Evolutionary conservation across 53 echinoderm and acorn worm genomes (phyloP).

Genomic region (Stichopus horrens): DNA sequence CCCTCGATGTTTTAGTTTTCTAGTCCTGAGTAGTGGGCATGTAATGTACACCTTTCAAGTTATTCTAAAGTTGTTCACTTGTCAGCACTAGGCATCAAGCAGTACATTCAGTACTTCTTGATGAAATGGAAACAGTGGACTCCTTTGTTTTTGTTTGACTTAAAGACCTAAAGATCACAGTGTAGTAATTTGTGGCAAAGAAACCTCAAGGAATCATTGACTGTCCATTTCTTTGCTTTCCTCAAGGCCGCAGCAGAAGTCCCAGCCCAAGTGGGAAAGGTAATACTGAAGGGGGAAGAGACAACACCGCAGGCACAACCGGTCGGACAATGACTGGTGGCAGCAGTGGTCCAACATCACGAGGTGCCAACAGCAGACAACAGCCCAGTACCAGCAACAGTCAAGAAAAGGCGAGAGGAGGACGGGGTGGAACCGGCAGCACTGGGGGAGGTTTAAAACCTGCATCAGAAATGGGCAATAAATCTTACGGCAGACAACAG

Average conservation of each 20-base stretch:
- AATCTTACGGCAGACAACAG: conserved; percentile 26
- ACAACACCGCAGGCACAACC: not conserved
- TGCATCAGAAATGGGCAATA: not conserved
- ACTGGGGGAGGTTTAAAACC: conserved; percentile 6
- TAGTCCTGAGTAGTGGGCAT: too few relatives aligned
- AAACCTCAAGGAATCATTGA: too few relatives aligned
- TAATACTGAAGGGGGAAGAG: conserved; percentile 7
- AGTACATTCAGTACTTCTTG: too few relatives aligned
- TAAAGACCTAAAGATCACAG: too few relatives aligned
- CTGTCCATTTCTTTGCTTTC: not conserved
- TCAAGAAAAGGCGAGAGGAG: conserved; percentile 7
- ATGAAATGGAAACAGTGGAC: too few relatives aligned
- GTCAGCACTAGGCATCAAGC: too few relatives aligned
- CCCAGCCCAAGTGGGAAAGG: conserved; percentile 75
- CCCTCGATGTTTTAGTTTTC: too few relatives aligned
- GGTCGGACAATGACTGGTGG: conserved; percentile 3
- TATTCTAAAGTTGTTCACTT: too few relatives aligned
- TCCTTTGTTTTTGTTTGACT: too few relatives aligned
- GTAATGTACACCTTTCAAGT: too few relatives aligned
- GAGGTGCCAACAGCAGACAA: conserved; percentile 20
- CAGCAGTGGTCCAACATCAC: conserved; percentile 20
- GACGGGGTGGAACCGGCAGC: not conserved
- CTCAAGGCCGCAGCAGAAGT: conserved; percentile 84
- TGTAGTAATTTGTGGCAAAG: too few relatives aligned
- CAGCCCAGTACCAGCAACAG: not conserved